A percentile compares a stretch with the other conserved stretches of the same genome.
phyloP scores from a whole-genome alignment of 2,888 invertebrate genomes.

The Himalopsyche japonica region DNA sequence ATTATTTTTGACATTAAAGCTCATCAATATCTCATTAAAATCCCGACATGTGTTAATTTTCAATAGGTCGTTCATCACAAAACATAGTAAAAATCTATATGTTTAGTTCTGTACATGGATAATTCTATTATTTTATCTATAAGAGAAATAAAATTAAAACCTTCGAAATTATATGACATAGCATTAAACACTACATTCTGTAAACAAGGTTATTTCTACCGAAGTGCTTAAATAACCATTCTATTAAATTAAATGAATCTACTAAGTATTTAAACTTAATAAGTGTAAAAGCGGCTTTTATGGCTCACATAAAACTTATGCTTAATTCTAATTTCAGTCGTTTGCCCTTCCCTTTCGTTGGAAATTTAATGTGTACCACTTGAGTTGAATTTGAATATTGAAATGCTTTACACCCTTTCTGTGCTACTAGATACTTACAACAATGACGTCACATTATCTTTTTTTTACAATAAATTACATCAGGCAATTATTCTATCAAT shows the following conservation, averaged over 20 bases:
- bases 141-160: neutral
- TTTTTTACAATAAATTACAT: neutral
- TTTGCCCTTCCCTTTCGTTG: neutral
- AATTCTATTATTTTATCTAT: neutral
- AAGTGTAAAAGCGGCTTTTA: neutral
- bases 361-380: neutral
- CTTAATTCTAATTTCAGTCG: neutral
- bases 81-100: no score
- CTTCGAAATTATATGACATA: neutral
- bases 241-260: neutral
- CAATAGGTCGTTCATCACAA: no score
- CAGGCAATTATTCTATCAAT: neutral
- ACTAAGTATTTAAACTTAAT: neutral
- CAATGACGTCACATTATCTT: neutral
- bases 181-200: neutral
- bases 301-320: neutral
- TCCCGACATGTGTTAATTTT: no score
- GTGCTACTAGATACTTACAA: neutral
- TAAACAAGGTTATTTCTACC: neutral
- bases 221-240: neutral
- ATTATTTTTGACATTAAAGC: no score
- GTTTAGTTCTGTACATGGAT: no score
- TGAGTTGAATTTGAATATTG: neutral
- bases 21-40: no score
- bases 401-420: neutral